phyloP scores from a whole-genome alignment of 2,797 vertebrate species.

The Parauchenoglanis punctatus region DNA sequence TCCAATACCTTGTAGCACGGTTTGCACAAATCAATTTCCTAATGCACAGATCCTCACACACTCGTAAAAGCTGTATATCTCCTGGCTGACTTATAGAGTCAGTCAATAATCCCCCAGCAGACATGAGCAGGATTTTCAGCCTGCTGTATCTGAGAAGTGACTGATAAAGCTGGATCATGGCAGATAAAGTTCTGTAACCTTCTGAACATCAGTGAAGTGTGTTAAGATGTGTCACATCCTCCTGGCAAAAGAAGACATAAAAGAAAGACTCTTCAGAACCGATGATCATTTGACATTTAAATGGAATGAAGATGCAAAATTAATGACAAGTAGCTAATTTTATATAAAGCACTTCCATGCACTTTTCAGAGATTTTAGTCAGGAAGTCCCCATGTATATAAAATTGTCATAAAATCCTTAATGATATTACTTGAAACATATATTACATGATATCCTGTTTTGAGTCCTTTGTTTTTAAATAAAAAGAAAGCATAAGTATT shows the following conservation, averaged over 20 bases:
- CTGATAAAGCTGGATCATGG: slow-evolving; percentile 49
- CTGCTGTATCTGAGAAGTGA: slow-evolving; percentile 21
- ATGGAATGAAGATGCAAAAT: background rate
- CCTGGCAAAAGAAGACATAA: background rate
- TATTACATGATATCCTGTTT: background rate
- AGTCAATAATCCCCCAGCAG: slow-evolving; percentile 1
- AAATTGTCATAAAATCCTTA: background rate
- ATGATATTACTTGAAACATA: background rate
- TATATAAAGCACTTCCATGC: background rate
- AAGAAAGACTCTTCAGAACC: background rate
- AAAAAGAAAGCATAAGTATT: background rate
- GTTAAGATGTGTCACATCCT: background rate
- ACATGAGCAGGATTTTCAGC: slow-evolving; percentile 14
- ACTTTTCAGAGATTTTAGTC: background rate
- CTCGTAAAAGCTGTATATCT: background rate
- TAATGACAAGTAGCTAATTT: background rate
- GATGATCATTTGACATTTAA: background rate
- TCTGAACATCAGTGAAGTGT: background rate
- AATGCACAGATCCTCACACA: slow-evolving; percentile 7
- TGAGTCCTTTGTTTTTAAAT: background rate
- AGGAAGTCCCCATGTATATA: background rate
- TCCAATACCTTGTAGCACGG: background rate
- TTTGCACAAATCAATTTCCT: background rate
- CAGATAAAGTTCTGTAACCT: slow-evolving; percentile 6
- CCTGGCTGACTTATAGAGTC: slow-evolving; percentile 14